Conservation (phyloP, 2,888 invertebrate species). For the Lepidonotus clava region DNA sequence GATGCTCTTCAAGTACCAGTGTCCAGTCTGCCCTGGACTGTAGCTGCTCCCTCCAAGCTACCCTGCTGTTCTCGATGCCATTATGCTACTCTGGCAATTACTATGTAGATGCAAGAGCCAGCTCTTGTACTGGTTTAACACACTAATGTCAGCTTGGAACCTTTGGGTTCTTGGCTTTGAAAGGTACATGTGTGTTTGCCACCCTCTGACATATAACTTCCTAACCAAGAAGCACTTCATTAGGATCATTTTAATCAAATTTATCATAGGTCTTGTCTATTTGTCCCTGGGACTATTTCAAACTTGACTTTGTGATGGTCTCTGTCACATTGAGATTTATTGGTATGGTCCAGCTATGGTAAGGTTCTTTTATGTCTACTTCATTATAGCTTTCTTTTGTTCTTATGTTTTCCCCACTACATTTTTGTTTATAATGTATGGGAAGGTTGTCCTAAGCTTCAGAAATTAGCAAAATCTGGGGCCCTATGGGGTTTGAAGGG, state of each 20-base stretch:
- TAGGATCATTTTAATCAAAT: neutral
- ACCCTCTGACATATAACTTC: conserved; percentile 13
- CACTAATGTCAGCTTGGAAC: neutral
- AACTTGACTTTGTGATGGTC: neutral
- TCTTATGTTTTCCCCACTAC: conserved; percentile 6
- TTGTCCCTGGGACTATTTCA: neutral
- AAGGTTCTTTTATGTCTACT: neutral
- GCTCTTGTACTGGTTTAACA: conserved; percentile 12
- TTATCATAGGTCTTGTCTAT: neutral
- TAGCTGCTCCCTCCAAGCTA: neutral
- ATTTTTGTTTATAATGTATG: conserved; percentile 28
- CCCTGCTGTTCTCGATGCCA: neutral
- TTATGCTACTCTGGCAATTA: conserved; percentile 6
- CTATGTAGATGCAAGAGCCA: conserved; percentile 54
- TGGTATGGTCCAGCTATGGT: neutral
- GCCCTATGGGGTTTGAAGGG: too few relatives aligned
- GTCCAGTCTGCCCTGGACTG: conserved; percentile 35
- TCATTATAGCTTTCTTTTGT: neutral
- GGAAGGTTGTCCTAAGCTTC: too few relatives aligned
- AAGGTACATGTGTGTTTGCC: conserved; percentile 23
- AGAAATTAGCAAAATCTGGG: too few relatives aligned
- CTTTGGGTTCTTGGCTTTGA: conserved; percentile 10
- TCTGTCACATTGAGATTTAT: conserved; percentile 1
- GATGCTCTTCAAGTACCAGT: conserved; percentile 47
- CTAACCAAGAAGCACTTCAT: neutral